Percentiles rank a stretch among this genome's conserved stretches.
Conservation (phyloP, 1,140 invertebrate genomes). For the Meloidogyne exigua region DNA sequence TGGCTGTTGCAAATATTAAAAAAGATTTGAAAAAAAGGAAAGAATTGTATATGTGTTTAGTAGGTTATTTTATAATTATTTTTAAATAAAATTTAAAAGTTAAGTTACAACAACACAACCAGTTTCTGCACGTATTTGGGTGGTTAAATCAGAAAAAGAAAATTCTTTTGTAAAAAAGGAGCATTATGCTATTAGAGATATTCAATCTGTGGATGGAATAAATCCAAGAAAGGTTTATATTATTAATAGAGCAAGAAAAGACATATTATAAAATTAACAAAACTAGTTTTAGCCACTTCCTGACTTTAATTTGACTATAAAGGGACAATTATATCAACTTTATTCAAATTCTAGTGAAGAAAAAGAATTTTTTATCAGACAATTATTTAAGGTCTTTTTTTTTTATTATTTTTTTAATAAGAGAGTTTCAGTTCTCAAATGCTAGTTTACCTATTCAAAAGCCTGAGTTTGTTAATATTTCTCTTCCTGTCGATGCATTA, state of each 20-base stretch:
- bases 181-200: slow-evolving; percentile 38
- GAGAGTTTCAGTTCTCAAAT: slow-evolving; percentile 67
- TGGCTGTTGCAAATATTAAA: slow-evolving; percentile 64
- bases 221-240: slow-evolving; percentile 39
- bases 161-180: slow-evolving; percentile 48
- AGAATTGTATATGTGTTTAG: slow-evolving; percentile 64
- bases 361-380: slow-evolving; percentile 71
- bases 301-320: slow-evolving; percentile 80
- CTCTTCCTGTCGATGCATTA: slow-evolving; percentile 64
- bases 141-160: slow-evolving; percentile 42
- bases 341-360: slow-evolving; percentile 76
- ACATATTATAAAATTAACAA: no score
- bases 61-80: slow-evolving; percentile 59
- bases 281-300: slow-evolving; percentile 69
- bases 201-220: slow-evolving; percentile 48
- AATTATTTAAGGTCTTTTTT: slow-evolving; percentile 65
- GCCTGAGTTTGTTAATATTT: slow-evolving; percentile 78
- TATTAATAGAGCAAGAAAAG: no score
- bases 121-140: slow-evolving; percentile 39
- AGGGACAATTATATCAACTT: slow-evolving; percentile 83
- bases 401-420: not conserved
- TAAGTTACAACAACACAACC: slow-evolving; percentile 46
- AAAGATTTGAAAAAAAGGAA: slow-evolving; percentile 62
- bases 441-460: slow-evolving; percentile 73
- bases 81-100: slow-evolving; percentile 27